These are phyloP conservation scores for Rhabdomys pumilio DNA, from an alignment of 2,797 vertebrate genomes.

Conservation along the genomic window DNA sequence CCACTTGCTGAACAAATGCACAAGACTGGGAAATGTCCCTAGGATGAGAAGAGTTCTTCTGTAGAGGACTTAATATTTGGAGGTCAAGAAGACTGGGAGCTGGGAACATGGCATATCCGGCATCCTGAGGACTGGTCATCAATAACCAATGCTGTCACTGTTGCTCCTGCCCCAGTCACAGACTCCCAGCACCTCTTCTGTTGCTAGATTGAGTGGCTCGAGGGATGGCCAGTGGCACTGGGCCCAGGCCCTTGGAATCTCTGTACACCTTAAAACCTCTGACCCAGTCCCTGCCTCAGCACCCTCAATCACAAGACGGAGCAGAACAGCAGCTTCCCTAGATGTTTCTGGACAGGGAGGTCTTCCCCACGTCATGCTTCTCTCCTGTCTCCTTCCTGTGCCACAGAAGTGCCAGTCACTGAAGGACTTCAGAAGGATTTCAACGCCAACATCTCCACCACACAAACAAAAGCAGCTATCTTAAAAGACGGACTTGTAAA, in stretches of 20 bases:
- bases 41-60: background rate
- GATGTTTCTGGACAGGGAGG: background rate
- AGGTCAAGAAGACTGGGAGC: background rate
- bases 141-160: background rate
- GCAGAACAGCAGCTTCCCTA: background rate
- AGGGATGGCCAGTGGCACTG: background rate
- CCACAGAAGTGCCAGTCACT: slow-evolving; percentile 70
- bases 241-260: background rate
- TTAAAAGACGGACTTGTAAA: slow-evolving; percentile 74
- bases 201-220: background rate
- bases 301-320: background rate
- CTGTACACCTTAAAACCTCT: background rate
- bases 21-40: slow-evolving; percentile 1
- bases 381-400: slow-evolving; percentile 42
- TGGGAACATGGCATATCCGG: accelerated
- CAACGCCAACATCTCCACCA: slow-evolving; percentile 37
- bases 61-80: background rate
- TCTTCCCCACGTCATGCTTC: background rate
- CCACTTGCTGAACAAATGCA: background rate
- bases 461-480: slow-evolving; percentile 73
- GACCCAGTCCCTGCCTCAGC: background rate
- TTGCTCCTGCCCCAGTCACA: background rate
- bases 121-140: background rate
- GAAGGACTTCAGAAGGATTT: slow-evolving; percentile 56
- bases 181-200: background rate